Evolutionary conservation across 2,113 vertebrate genomes (phyloP), one percentile per base, ranked within the genome.

Genomic region (Steatornis caripensis): DNA sequence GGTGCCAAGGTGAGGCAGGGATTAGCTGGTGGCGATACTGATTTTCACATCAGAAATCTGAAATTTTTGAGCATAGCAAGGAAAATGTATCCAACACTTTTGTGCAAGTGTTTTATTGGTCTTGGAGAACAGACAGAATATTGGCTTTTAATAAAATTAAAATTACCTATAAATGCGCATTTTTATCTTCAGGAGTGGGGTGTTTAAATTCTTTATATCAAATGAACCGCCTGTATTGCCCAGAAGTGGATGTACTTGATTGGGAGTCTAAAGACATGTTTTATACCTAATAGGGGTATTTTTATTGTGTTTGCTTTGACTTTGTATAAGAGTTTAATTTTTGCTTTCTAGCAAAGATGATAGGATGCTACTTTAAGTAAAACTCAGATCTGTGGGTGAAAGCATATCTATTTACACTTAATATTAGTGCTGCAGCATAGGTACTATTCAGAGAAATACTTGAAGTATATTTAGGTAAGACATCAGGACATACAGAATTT

Each of bases 21-120:
- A 48, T 41, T 61, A 30, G 13, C 32, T 37, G 5, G 41, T 20
- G 37, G 12, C 12, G 23, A 8, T 15, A n/a, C 1, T 0, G 3
- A 36, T 54, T 87, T 68, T 64, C 29, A 36, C 36, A 34, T 36
- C 29, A 45, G 45, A 48, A 48, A 36, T 36, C 21, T 11, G 37
- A 48, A 34, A 19, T 39, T 80, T 23, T 34, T 0, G 2, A 43
- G 51, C 39, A 5, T 12, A 39, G 36, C 36, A 54, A 34, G n/a
- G 48, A 37, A 57, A 71, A 49, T 9, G 5, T 17, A 16, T 48
- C 39, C 15, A 19, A 16, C 17, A 5, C 4, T 60, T 68, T 12
- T 45, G 15, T 41, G 27, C 15, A n/a, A 61, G 20, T 13, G 37
- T 43, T 74, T 58, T 74, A n/a, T 48, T 89, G 23, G 13, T 43